phyloP scores from a whole-genome alignment of 2,113 vertebrate genomes.

The Anguilla rostrata region DNA sequence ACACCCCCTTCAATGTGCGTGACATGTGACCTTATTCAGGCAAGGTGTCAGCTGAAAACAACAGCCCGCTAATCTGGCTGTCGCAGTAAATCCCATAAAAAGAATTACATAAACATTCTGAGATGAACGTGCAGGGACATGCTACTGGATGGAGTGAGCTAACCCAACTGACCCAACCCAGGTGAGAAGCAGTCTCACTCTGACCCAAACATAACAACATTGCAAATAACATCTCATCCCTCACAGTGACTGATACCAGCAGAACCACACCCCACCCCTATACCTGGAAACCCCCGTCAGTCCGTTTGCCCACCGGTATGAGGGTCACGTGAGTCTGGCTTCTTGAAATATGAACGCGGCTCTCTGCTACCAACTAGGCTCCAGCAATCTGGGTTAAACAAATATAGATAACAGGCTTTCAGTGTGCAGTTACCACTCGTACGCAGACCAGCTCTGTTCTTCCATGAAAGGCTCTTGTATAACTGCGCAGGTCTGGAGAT shows the following conservation, averaged over 20 bases:
- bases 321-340: not conserved
- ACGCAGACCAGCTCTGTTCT: no score
- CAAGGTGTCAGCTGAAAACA: not conserved
- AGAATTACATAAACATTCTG: slow-evolving; percentile 5
- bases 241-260: not conserved
- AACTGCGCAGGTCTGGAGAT: not conserved
- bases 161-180: not conserved
- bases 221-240: not conserved
- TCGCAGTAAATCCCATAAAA: not conserved
- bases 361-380: not conserved
- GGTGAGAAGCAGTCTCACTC: no score
- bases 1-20: not conserved
- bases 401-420: not conserved
- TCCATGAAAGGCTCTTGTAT: not conserved
- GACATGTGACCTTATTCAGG: not conserved
- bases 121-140: not conserved
- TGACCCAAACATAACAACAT: no score
- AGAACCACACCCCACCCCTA: not conserved
- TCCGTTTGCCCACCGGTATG: not conserved
- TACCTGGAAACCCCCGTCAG: not conserved
- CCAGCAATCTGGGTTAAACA: not conserved
- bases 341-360: not conserved
- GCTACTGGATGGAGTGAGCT: not conserved
- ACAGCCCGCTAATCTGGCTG: not conserved
- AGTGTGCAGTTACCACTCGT: not conserved